phyloP scores from a whole-genome alignment of 2,888 invertebrate genomes.

The Drosophila prolongata region DNA sequence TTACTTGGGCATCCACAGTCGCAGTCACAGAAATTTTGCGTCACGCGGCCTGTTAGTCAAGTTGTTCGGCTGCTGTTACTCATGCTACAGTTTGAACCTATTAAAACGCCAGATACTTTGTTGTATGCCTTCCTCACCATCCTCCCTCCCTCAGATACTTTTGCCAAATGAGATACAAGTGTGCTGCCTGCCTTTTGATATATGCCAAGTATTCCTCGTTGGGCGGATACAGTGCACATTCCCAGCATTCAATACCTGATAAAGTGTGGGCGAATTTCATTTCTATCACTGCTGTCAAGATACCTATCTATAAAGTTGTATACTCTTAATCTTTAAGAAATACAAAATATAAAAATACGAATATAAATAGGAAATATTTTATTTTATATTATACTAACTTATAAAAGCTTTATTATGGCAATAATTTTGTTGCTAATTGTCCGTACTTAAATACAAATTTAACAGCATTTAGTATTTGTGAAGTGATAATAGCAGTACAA shows the following conservation, averaged over 20 bases:
- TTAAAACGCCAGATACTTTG: constrained; percentile 57
- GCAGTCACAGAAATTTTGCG: constrained; percentile 44
- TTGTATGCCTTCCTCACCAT: constrained; percentile 8
- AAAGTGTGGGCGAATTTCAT: too few species aligned
- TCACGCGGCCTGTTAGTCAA: constrained; percentile 49
- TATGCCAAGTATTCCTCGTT: constrained; percentile 28
- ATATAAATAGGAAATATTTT: too few species aligned
- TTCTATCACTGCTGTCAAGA: too few species aligned
- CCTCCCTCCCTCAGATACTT: constrained; percentile 13
- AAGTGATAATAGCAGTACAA: too few species aligned
- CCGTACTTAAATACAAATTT: too few species aligned
- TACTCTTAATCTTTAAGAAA: too few species aligned
- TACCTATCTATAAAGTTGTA: too few species aligned
- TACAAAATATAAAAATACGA: too few species aligned
- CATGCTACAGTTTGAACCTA: constrained; percentile 56
- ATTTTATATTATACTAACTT: too few species aligned
- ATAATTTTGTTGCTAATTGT: too few species aligned
- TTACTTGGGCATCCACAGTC: constrained; percentile 4
- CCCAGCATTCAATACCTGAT: neutral
- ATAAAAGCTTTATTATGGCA: too few species aligned
- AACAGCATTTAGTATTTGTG: too few species aligned
- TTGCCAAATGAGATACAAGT: constrained; percentile 44
- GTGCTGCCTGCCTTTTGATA: constrained; percentile 30
- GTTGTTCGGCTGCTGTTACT: constrained; percentile 35
- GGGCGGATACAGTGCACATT: constrained; percentile 5